phyloP scores from a whole-genome alignment of 2,797 vertebrate species.

The Clamator glandarius region DNA sequence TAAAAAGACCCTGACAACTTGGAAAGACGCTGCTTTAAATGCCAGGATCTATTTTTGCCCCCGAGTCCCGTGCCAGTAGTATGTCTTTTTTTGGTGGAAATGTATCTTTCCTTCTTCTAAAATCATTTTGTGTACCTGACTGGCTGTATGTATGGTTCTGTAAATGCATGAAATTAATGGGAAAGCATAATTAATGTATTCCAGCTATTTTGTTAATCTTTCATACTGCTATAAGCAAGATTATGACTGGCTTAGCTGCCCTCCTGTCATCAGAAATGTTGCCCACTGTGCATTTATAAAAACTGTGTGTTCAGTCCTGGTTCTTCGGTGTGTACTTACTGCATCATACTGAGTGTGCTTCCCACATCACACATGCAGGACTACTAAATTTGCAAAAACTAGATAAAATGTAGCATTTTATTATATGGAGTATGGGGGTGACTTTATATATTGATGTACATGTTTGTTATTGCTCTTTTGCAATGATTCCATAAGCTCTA shows the following conservation, averaged over 20 bases:
- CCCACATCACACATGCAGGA: background rate
- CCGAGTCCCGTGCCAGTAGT: background rate
- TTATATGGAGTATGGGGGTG: background rate
- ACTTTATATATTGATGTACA: slow-evolving; percentile 27
- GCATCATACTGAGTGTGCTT: background rate
- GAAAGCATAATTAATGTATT: background rate
- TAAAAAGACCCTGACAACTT: background rate
- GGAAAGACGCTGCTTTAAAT: background rate
- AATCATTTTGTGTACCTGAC: background rate
- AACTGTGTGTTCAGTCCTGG: background rate
- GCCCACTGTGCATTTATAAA: background rate
- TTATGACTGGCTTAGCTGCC: slow-evolving; percentile 14
- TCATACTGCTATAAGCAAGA: slow-evolving; percentile 8
- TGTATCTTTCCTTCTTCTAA: background rate
- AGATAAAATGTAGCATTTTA: slow-evolving; percentile 69
- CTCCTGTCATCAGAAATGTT: background rate
- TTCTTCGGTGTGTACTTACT: background rate
- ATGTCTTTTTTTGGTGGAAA: background rate
- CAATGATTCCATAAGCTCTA: background rate
- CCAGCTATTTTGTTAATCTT: slow-evolving; percentile 15
- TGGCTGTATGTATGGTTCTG: background rate
- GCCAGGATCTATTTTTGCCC: background rate
- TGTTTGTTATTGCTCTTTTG: slow-evolving; percentile 50
- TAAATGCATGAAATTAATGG: background rate
- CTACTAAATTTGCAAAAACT: slow-evolving; percentile 40